Conservation (phyloP, 2,113 vertebrate genomes). For the Phaethornis superciliosus region DNA sequence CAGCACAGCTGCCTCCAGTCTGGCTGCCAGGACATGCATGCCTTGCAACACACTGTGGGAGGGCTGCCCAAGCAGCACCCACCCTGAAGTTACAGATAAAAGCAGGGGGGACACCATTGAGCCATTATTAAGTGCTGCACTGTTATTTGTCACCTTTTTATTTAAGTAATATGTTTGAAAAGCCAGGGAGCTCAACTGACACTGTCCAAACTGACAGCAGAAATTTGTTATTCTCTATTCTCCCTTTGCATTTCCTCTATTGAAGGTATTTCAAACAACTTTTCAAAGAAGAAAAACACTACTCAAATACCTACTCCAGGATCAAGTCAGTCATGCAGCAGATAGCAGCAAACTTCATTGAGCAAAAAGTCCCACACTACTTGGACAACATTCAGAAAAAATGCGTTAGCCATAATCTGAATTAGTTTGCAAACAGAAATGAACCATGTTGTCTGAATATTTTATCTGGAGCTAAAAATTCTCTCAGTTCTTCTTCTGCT, state of each 20-base stretch:
- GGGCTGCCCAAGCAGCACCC: neutral
- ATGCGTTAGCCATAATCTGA: neutral
- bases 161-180: neutral
- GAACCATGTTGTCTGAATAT: neutral
- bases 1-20: neutral
- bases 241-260: neutral
- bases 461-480: neutral
- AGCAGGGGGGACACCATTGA: neutral
- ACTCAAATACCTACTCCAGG: neutral
- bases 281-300: neutral
- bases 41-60: rapidly evolving
- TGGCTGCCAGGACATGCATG: neutral
- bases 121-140: neutral
- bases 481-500: neutral
- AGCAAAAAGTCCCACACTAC: neutral
- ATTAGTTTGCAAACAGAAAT: neutral
- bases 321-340: neutral
- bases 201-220: neutral
- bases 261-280: neutral
- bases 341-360: neutral
- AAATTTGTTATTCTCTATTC: neutral
- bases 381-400: neutral
- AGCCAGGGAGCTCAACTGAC: neutral
- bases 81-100: neutral
- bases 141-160: neutral